Evolutionary conservation across 2,888 invertebrate species (phyloP), one percentile per base, ranked within the genome.

Genomic region (Crematogaster levior): DNA sequence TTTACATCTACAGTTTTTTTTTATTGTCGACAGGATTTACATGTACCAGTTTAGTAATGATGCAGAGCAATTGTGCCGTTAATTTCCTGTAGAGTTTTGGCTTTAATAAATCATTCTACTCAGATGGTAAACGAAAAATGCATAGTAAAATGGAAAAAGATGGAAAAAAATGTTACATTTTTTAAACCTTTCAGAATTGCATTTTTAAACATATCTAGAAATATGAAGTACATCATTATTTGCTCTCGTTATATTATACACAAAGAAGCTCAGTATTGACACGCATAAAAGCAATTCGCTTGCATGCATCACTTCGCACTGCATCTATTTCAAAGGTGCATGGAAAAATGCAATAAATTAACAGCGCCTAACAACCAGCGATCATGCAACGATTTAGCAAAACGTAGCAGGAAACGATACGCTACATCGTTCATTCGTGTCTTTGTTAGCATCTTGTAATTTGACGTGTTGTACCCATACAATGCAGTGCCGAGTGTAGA

Each of bases 261-360:
- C 24, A 43, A 56, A 43, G 34, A 18, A 79, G 18, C 18, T n/a
- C 12, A 24, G 21, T 56, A 56, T 79, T 24, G 56, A 12, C 34
- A 43, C 48, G 27, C 34, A 40, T 24, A 56, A 12, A 70, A 56
- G 65, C 75, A 40, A 68, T 70, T 43, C 56, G 40, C 43, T 77
- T 43, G 60, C 66, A 74, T 83, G 60, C 83, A 66, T 82, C 66
- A 83, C 82, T 77, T 84, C 30, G 68, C 7, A 46, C 40, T 51
- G 70, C 74, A 84, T 83, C 80, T 79, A 79, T 77, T 66, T 43
- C 51, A 53, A 53, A 74, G 61, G 46, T 63, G 81, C 86, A 82
- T 72, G 86, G 80, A 79, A 86, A 81, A 86, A 79, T 58, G 84
- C 84, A 40, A 86, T 88, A 86, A 88, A 84, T 85, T 88, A 83